These are phyloP conservation scores for Acleris holmiana DNA, from an alignment of 2,888 invertebrate species.

Conservation along the genomic window DNA sequence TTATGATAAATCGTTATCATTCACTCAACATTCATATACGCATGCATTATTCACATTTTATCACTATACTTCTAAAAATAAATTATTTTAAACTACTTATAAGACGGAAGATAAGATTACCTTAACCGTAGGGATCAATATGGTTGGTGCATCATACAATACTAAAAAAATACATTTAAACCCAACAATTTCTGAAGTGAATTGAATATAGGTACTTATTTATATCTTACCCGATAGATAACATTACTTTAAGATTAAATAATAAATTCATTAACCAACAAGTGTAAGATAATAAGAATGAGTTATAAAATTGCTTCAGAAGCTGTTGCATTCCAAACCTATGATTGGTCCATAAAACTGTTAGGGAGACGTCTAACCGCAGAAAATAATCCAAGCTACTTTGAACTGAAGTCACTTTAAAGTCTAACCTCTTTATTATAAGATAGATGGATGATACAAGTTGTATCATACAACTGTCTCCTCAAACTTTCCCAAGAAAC, in stretches of 20 bases:
- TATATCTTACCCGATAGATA: too few relatives aligned
- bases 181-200: slow-evolving; percentile 7
- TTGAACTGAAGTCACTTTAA: too few relatives aligned
- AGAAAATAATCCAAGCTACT: too few relatives aligned
- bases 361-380: too few relatives aligned
- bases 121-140: slow-evolving; percentile 33
- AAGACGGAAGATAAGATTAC: slow-evolving; percentile 17
- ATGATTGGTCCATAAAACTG: neutral
- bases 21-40: slow-evolving; percentile 41
- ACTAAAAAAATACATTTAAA: slow-evolving; percentile 15
- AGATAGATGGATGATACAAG: too few relatives aligned
- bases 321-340: neutral
- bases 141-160: slow-evolving; percentile 77
- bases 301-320: neutral
- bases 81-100: neutral
- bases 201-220: neutral
- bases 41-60: slow-evolving; percentile 42
- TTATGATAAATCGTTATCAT: neutral
- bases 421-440: too few relatives aligned
- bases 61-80: neutral
- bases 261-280: neutral
- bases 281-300: neutral
- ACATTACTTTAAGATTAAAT: neutral
- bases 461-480: too few relatives aligned
- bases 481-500: too few relatives aligned